Evolutionary conservation across 2,113 vertebrate species (phyloP), one percentile per base, ranked within the genome.

Genomic region (Phocoena sinus): DNA sequence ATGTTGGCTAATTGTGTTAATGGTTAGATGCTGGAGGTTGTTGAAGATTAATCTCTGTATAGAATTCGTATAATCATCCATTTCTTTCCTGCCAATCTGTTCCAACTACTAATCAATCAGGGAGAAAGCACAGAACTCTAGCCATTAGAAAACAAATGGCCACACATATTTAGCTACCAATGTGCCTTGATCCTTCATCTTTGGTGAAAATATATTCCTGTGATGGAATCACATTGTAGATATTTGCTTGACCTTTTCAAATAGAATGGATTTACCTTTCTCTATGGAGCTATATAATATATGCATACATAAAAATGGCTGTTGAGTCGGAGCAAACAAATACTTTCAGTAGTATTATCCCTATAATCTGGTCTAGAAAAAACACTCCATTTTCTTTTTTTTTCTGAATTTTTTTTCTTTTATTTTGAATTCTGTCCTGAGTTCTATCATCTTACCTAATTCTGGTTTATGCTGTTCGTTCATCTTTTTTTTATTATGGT

Each of bases 1-100:
- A 65, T 88, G 85, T 92, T 97, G 56, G 73, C n/a, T 97, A 97
- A 83, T 97, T 97, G 89, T 58, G 56, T 86, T 93, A 89, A 95
- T 96, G 31, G 67, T 91, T 92, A 95, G 62, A 86, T 96, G 74
- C 90, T 90, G n/a, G 58, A 97, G 63, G 74, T 94, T 97, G 71
- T 94, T 89, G 80, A 97, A 95, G 44, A 93, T 92, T 73, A 96
- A 95, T 81, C 79, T 63, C 33, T 81, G 26, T 67, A 79, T 79
- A 91, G 77, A 97, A 95, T 89, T 95, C 91, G 38, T 88, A 62
- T 95, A 94, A 70, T 89, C 88, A 95, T 93, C 73, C 80, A 83
- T 96, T 97, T 96, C 85, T 65, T 92, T 88, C 38, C 74, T 97
- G 60, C 41, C 88, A 88, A 12, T 92, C 80, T 94, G 53, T 94